These are phyloP conservation scores for Malurus splendens DNA, from an alignment of 2,797 vertebrate species.

Conservation along the genomic window DNA sequence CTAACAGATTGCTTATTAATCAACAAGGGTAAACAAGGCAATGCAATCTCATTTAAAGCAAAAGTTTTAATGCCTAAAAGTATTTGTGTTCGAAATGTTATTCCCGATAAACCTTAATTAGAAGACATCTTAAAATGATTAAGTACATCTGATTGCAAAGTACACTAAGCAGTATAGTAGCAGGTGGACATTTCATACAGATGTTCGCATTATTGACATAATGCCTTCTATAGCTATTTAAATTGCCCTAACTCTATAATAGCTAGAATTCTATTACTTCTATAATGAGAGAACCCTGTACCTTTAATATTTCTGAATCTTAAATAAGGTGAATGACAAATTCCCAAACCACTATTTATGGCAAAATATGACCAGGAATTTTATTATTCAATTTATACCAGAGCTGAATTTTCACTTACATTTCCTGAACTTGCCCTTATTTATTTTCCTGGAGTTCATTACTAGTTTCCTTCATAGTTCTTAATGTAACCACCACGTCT, in stretches of 20 bases:
- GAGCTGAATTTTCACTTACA: conserved; percentile 59
- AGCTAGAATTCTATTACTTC: conserved; percentile 76
- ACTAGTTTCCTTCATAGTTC: conserved; percentile 47
- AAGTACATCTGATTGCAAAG: conserved; percentile 64
- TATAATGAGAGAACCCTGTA: conserved; percentile 70
- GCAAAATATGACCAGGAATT: conserved; percentile 72
- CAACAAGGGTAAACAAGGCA: conserved; percentile 76
- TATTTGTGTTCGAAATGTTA: conserved; percentile 75
- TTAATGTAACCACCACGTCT: conserved; percentile 26
- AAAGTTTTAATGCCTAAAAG: conserved; percentile 70
- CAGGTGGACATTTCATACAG: conserved; percentile 72
- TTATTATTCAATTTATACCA: conserved; percentile 73
- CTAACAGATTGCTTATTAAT: conserved; percentile 78
- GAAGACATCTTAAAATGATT: conserved; percentile 67
- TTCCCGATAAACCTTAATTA: conserved; percentile 70
- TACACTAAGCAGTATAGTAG: conserved; percentile 56
- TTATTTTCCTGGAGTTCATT: conserved; percentile 65
- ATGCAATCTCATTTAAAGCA: conserved; percentile 72
- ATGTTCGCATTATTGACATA: conserved; percentile 71
- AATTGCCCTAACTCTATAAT: conserved; percentile 72
- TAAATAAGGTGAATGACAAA: conserved; percentile 75
- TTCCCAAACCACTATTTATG: conserved; percentile 72
- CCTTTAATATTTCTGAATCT: conserved; percentile 77
- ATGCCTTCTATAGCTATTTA: conserved; percentile 67
- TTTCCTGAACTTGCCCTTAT: conserved; percentile 68